Evolutionary conservation across 1,140 invertebrate species (phyloP).

Genomic region (Halyomorpha halys): DNA sequence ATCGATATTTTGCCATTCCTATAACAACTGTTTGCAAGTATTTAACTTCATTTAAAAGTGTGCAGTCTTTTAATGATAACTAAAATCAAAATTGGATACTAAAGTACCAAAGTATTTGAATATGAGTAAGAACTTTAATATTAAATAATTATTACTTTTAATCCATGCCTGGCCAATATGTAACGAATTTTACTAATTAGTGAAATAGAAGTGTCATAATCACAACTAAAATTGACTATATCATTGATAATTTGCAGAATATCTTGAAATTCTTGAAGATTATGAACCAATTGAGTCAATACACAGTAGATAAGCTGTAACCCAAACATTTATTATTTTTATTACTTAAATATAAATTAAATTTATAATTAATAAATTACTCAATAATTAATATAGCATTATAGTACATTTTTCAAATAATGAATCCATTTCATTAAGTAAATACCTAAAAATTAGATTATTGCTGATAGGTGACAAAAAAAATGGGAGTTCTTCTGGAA

Average conservation of each 20-base stretch:
- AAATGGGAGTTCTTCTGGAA: too few species aligned
- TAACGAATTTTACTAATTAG: not conserved
- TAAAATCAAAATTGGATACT: not conserved
- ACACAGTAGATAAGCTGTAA: not conserved
- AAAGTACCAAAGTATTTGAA: not conserved
- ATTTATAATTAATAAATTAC: too few species aligned
- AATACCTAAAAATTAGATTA: too few species aligned
- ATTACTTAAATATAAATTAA: too few species aligned
- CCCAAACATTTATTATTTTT: not conserved
- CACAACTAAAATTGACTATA: constrained; percentile 47
- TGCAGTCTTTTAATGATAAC: not conserved
- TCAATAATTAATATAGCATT: too few species aligned
- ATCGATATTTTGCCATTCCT: constrained; percentile 32
- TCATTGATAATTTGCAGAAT: constrained; percentile 70
- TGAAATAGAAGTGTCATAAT: not conserved
- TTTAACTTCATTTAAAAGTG: not conserved
- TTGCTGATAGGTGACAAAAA: too few species aligned
- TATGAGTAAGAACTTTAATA: too few species aligned
- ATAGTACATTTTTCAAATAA: too few species aligned
- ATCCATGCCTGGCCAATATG: not conserved
- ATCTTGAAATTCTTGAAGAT: constrained; percentile 68
- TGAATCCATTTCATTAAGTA: too few species aligned
- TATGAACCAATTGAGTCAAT: constrained; percentile 45
- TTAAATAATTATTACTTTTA: not conserved
- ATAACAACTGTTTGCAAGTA: not conserved